Evolutionary conservation across 2,113 vertebrate species (phyloP).

Genomic region (Haemorhous mexicanus): DNA sequence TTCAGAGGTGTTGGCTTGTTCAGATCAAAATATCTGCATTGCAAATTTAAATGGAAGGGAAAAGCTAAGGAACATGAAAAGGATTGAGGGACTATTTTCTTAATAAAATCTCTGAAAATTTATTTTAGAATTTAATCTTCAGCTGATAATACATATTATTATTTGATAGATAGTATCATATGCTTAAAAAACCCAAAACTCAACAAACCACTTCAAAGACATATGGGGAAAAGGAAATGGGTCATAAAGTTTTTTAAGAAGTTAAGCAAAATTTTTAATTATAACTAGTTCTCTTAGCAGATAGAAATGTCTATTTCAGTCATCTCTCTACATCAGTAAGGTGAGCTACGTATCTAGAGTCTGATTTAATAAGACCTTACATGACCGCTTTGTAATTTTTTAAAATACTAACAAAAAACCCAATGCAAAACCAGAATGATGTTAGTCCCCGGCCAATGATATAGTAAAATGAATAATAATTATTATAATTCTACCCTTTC

Average conservation of each 20-base stretch:
- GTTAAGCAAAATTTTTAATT: neutral
- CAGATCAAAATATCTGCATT: neutral
- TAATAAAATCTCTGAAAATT: neutral
- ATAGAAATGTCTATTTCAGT: neutral
- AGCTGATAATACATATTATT: neutral
- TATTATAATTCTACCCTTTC: neutral
- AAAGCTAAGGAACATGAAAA: neutral
- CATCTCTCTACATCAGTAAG: neutral
- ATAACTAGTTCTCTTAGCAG: neutral
- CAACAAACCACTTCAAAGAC: neutral
- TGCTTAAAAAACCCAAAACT: neutral
- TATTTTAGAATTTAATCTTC: neutral
- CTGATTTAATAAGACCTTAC: neutral
- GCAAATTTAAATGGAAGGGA: neutral
- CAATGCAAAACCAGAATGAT: neutral
- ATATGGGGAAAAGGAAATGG: neutral
- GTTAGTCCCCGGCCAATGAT: neutral
- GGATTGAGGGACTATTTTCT: neutral
- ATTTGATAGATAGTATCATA: neutral
- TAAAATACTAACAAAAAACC: neutral
- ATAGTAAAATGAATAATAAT: neutral
- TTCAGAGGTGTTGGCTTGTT: neutral
- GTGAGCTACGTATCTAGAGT: neutral
- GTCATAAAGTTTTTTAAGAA: neutral
- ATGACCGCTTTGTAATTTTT: neutral